Conservation (phyloP, 2,888 invertebrate genomes). For the Nysson spinosus region DNA sequence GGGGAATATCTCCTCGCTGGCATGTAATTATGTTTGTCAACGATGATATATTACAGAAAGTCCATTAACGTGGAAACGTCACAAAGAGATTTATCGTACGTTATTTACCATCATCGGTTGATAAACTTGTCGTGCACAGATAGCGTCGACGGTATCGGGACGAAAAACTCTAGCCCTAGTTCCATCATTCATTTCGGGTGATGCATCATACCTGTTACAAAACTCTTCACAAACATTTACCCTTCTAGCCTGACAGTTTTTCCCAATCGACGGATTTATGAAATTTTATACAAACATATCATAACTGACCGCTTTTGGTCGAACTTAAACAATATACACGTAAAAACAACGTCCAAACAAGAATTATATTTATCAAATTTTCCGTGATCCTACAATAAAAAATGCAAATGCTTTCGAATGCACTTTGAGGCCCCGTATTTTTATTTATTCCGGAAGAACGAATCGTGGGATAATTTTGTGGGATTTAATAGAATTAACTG, state of each 20-base stretch:
- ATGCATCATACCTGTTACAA: constrained; percentile 17
- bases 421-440: too few species aligned
- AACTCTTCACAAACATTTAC: constrained; percentile 24
- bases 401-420: too few species aligned
- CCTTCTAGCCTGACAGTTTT: background rate
- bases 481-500: too few species aligned
- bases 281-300: constrained; percentile 3
- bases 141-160: constrained; percentile 26
- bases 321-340: background rate
- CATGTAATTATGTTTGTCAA: constrained; percentile 14
- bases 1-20: background rate
- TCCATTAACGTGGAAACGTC: constrained; percentile 29
- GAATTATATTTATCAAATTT: too few species aligned
- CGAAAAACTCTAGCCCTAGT: constrained; percentile 15
- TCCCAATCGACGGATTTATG: constrained; percentile 2
- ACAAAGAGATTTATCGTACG: constrained; percentile 24
- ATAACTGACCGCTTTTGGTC: background rate
- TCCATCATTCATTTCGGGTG: constrained; percentile 22
- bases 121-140: constrained; percentile 31
- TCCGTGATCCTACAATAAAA: too few species aligned
- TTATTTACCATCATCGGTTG: constrained; percentile 35
- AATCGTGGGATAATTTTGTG: too few species aligned
- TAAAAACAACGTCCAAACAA: too few species aligned
- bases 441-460: too few species aligned
- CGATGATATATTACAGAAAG: constrained; percentile 19